Conservation (phyloP, 2,797 vertebrate species). For the Brachyalestes nurse region DNA sequence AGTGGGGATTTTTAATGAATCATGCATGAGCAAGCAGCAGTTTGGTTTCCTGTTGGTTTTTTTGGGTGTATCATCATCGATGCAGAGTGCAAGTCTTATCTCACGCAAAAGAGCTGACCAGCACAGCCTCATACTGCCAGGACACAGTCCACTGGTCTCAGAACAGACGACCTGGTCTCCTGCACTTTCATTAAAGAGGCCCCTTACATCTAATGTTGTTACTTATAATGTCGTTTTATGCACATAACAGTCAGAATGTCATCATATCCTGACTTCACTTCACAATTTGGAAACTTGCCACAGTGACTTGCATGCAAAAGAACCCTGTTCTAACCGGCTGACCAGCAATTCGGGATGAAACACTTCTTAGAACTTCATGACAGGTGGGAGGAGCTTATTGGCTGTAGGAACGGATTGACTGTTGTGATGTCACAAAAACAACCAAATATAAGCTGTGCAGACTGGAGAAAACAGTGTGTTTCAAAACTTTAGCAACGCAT, state of each 20-base stretch:
- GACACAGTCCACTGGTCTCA: neutral
- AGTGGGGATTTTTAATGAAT: neutral
- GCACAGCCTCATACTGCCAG: neutral
- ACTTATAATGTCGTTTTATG: too few relatives aligned
- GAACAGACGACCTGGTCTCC: neutral
- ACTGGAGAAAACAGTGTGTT: too few relatives aligned
- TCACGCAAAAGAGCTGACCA: neutral
- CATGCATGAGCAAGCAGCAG: neutral
- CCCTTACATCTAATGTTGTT: too few relatives aligned
- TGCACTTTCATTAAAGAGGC: neutral
- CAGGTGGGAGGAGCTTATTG: too few relatives aligned
- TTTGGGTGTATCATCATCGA: neutral
- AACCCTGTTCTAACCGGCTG: too few relatives aligned
- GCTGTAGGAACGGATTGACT: too few relatives aligned
- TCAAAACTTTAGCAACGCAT: neutral
- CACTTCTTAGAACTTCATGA: too few relatives aligned
- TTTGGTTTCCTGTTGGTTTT: slow-evolving; percentile 3
- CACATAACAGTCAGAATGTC: too few relatives aligned
- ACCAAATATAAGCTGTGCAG: neutral
- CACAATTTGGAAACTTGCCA: too few relatives aligned
- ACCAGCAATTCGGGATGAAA: too few relatives aligned
- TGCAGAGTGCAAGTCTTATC: neutral
- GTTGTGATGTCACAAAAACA: neutral
- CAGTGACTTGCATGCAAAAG: neutral
- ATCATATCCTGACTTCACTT: too few relatives aligned